These are phyloP conservation scores for Trachemys scripta DNA, from an alignment of 2,113 vertebrate genomes.

Conservation along the genomic window DNA sequence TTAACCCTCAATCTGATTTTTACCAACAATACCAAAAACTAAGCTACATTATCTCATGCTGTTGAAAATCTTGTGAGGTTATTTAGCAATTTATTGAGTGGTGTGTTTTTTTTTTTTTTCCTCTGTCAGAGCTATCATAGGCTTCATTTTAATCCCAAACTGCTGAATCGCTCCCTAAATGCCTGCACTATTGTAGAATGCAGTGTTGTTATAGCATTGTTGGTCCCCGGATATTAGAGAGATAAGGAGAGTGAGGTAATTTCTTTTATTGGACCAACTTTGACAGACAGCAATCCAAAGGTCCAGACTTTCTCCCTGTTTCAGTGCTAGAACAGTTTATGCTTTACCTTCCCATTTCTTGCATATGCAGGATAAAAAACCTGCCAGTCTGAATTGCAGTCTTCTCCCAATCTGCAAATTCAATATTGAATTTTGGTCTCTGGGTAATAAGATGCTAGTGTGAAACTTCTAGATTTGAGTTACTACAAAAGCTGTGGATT, in stretches of 20 bases:
- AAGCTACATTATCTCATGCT: fast-evolving
- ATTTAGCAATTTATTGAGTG: fast-evolving
- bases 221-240: not conserved
- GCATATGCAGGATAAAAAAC: not conserved
- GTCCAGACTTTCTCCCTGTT: not conserved
- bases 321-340: not conserved
- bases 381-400: not conserved
- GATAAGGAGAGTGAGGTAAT: not conserved
- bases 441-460: not conserved
- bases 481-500: not conserved
- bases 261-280: not conserved
- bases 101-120: not conserved
- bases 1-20: not conserved
- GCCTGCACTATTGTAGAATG: not conserved
- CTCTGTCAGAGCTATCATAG: not conserved
- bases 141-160: not conserved
- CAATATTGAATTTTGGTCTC: not conserved
- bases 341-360: not conserved
- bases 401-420: not conserved
- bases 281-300: not conserved
- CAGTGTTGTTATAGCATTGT: not conserved
- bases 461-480: not conserved
- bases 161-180: not conserved
- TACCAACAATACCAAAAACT: not conserved
- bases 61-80: not conserved